phyloP scores from a whole-genome alignment of 2,797 vertebrate genomes.

The Hoplostethus atlanticus region DNA sequence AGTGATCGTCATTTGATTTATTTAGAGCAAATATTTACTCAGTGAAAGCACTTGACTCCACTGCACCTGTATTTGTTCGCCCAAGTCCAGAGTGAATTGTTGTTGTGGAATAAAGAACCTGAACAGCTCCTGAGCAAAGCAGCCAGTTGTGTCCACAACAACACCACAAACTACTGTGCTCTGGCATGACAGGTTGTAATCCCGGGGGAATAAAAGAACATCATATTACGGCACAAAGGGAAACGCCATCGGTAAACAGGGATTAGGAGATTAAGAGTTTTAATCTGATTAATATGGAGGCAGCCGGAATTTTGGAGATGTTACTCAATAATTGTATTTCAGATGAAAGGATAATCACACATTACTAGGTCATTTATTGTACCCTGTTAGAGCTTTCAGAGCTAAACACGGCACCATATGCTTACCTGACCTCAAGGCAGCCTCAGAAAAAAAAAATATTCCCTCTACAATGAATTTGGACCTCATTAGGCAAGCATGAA shows the following conservation, averaged over 20 bases:
- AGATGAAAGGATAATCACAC: constrained; percentile 73
- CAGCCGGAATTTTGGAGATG: constrained; percentile 74
- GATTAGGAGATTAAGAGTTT: constrained; percentile 79
- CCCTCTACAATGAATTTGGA: constrained; percentile 54
- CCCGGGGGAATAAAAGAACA: constrained; percentile 80
- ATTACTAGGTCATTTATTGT: constrained; percentile 76
- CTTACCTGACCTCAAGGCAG: constrained; percentile 72
- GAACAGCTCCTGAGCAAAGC: constrained; percentile 9
- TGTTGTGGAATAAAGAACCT: constrained; percentile 50
- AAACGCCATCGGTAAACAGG: constrained; percentile 73
- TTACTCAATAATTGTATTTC: constrained; percentile 78
- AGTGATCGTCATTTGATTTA: constrained; percentile 40
- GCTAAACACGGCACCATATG: constrained; percentile 70
- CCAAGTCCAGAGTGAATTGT: constrained; percentile 51
- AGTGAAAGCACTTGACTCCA: constrained; percentile 32
- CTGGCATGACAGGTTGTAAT: constrained; percentile 72
- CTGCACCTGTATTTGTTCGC: constrained; percentile 61
- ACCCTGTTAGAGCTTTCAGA: constrained; percentile 64
- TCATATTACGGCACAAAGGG: constrained; percentile 80
- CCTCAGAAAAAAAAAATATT: constrained; percentile 44
- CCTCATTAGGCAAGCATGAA: constrained; percentile 45
- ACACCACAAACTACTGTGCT: constrained; percentile 62
- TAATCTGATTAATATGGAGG: constrained; percentile 84
- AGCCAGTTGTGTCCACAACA: constrained; percentile 56
- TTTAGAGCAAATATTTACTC: constrained; percentile 50